A percentile compares a stretch with the other conserved stretches of the same genome.
Evolutionary conservation across 2,888 invertebrate species (phyloP).

Genomic region (Incurvaria masculella): DNA sequence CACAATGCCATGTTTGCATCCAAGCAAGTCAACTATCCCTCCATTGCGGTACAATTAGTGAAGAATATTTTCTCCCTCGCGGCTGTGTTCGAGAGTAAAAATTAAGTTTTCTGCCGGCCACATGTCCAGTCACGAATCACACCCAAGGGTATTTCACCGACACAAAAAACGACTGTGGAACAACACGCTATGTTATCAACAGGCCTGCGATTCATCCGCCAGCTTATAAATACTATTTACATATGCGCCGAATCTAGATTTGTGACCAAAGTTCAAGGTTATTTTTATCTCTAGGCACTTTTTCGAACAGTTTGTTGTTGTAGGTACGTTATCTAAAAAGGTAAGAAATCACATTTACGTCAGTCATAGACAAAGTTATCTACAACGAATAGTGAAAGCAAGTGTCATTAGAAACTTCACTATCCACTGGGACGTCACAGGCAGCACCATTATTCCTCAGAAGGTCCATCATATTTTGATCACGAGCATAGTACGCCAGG

Average conservation of each 20-base stretch:
- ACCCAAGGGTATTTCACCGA: no score
- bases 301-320: not conserved
- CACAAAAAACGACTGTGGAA: no score
- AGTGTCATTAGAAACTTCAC: not conserved
- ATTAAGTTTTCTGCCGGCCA: no score
- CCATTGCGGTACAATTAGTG: not conserved
- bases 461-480: conserved; percentile 1
- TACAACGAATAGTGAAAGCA: not conserved
- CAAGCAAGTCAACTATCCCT: not conserved
- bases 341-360: not conserved
- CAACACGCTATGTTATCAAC: no score
- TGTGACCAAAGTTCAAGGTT: not conserved
- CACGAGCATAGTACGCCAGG: conserved; percentile 1
- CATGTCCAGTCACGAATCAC: no score
- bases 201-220: no score
- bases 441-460: conserved; percentile 1
- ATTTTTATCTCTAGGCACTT: not conserved
- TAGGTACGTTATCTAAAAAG: not conserved
- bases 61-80: no score
- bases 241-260: no score
- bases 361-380: conserved; percentile 1
- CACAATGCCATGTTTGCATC: not conserved
- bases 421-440: not conserved
- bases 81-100: no score
- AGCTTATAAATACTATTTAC: no score